Conservation (phyloP, 1,140 invertebrate species). For the Oryctes rhinoceros region DNA sequence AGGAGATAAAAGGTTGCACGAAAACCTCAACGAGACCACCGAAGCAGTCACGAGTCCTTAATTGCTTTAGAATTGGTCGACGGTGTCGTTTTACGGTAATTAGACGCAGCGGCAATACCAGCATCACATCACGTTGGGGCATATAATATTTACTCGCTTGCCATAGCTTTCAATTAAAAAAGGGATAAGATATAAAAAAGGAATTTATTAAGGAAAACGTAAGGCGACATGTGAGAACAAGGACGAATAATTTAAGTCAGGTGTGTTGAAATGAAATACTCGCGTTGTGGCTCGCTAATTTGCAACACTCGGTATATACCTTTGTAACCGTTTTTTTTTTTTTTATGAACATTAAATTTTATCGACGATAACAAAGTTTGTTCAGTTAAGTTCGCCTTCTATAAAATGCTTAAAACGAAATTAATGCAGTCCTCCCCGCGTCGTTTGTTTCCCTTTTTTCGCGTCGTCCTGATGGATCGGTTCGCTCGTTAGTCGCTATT, state of each 20-base stretch:
- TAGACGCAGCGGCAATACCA: conserved; percentile 11
- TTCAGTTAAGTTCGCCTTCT: not conserved
- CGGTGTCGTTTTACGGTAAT: conserved; percentile 31
- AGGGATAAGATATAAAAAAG: not conserved
- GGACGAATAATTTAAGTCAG: not conserved
- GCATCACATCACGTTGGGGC: not conserved
- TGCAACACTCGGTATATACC: no score
- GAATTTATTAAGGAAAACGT: not conserved
- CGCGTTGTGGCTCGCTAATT: no score
- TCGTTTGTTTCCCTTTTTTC: not conserved
- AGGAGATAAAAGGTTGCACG: conserved; percentile 9
- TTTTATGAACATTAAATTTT: no score
- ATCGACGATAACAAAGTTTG: no score
- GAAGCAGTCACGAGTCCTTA: conserved; percentile 36
- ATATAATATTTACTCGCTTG: not conserved
- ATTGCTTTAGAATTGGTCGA: conserved; percentile 26
- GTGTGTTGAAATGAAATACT: conserved; percentile 17
- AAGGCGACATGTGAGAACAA: conserved; percentile 7
- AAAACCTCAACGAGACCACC: conserved; percentile 31
- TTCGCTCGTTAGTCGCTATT: conserved; percentile 24
- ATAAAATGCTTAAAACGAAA: not conserved
- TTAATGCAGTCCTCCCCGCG: not conserved
- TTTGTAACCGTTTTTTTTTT: no score
- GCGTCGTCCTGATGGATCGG: not conserved
- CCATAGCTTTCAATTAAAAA: not conserved